These are phyloP conservation scores for Campoletis sonorensis DNA, from an alignment of 1,140 invertebrate species.

Conservation along the genomic window DNA sequence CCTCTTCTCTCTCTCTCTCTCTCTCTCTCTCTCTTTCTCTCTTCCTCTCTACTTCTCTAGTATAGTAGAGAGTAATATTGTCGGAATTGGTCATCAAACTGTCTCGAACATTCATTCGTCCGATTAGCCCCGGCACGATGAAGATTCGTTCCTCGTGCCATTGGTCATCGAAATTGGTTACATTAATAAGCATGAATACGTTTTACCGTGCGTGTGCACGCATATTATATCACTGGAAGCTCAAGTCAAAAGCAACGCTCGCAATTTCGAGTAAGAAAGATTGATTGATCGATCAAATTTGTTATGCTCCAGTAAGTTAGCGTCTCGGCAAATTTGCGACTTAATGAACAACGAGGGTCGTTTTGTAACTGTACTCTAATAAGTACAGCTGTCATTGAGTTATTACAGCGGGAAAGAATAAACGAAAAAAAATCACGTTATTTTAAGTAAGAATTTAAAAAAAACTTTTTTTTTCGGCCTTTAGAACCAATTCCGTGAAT, in stretches of 20 bases:
- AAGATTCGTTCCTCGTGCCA: neutral
- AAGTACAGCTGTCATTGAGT: no score
- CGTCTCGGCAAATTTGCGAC: no score
- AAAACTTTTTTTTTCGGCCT: no score
- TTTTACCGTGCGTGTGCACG: neutral
- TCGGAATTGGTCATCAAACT: conserved; percentile 2
- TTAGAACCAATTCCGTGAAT: no score
- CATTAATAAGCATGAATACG: neutral
- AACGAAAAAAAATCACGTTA: no score
- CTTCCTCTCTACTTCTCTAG: neutral
- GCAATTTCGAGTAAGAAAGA: neutral
- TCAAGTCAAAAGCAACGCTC: neutral
- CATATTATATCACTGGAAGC: neutral
- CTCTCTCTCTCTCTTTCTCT: conserved; percentile 26
- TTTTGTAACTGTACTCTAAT: no score
- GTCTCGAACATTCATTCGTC: neutral
- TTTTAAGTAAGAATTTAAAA: no score
- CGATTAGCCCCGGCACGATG: neutral
- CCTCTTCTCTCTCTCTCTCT: conserved; percentile 7
- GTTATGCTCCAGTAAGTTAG: no score
- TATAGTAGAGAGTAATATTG: conserved; percentile 16
- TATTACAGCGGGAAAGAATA: no score
- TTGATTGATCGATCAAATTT: no score
- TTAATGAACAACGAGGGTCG: no score
- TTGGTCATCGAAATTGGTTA: conserved; percentile 16